phyloP scores from a whole-genome alignment of 2,888 invertebrate genomes.

The Uloborus plumipes region DNA sequence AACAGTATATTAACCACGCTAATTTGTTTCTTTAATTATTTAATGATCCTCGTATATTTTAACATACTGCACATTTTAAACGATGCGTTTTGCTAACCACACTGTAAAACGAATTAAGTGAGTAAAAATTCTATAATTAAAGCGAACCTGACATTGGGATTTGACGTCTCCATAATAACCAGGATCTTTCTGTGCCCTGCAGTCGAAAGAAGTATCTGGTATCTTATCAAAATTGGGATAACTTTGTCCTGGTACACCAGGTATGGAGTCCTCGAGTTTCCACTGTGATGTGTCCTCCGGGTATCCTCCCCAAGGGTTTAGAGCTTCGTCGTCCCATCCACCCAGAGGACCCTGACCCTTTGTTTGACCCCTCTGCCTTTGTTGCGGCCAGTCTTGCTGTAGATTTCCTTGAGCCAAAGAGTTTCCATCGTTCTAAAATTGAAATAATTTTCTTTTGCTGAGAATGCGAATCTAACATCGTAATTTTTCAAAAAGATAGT shows the following conservation, averaged over 20 bases:
- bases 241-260: conserved; percentile 79
- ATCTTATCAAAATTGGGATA: conserved; percentile 76
- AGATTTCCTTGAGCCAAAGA: not conserved
- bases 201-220: conserved; percentile 66
- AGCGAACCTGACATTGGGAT: conserved; percentile 65
- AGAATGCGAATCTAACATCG: too few relatives aligned
- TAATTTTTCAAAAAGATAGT: too few relatives aligned
- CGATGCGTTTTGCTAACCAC: too few relatives aligned
- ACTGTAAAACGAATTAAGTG: too few relatives aligned
- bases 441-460: too few relatives aligned
- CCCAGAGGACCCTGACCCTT: conserved; percentile 25
- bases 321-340: conserved; percentile 51
- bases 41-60: too few relatives aligned
- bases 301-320: conserved; percentile 17
- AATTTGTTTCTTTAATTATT: too few relatives aligned
- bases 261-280: conserved; percentile 71
- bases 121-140: not conserved
- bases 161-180: conserved; percentile 67
- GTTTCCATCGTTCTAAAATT: conserved; percentile 18
- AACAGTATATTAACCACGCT: too few relatives aligned
- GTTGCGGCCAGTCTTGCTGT: conserved; percentile 8
- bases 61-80: too few relatives aligned
- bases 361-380: conserved; percentile 4
- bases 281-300: conserved; percentile 8
- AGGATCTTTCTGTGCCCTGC: conserved; percentile 62